These are phyloP conservation scores for Lynx canadensis DNA, from an alignment of 2,113 vertebrate genomes.

Conservation along the genomic window DNA sequence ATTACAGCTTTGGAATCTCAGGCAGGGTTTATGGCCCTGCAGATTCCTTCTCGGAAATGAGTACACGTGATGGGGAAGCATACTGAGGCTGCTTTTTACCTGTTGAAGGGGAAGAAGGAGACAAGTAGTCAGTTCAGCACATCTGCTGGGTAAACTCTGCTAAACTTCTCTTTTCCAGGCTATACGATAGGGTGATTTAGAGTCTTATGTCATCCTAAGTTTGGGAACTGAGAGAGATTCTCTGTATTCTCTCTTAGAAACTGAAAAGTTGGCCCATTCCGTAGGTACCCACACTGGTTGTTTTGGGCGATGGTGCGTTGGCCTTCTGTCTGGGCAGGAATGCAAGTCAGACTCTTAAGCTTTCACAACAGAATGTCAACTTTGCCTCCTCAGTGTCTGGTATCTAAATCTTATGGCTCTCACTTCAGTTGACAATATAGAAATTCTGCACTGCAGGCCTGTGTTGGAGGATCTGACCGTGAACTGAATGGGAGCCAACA, in stretches of 20 bases:
- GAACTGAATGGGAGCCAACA: conserved; percentile 52
- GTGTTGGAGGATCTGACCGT: conserved; percentile 54
- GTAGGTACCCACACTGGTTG: not conserved
- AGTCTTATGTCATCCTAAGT: not conserved
- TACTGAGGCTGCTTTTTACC: not conserved
- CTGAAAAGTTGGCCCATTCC: not conserved
- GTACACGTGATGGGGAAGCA: not conserved
- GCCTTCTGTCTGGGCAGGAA: conserved; percentile 31
- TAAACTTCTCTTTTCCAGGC: not conserved
- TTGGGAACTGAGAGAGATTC: not conserved
- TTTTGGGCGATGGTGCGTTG: not conserved
- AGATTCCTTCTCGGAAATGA: not conserved
- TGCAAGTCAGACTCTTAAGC: conserved; percentile 4
- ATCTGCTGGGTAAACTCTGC: not conserved
- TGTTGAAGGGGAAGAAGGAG: not conserved
- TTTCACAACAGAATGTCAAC: conserved; percentile 37
- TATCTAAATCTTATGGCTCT: conserved; percentile 39
- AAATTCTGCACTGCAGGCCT: not conserved
- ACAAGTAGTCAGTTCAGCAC: not conserved
- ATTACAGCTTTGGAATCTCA: not conserved
- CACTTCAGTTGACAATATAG: conserved; percentile 8
- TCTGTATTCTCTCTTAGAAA: not conserved
- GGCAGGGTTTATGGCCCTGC: not conserved
- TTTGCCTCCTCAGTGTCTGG: conserved; percentile 22
- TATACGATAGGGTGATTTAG: not conserved